Evolutionary conservation across 2,888 invertebrate species (phyloP).

Genomic region (Andrena dorsata): DNA sequence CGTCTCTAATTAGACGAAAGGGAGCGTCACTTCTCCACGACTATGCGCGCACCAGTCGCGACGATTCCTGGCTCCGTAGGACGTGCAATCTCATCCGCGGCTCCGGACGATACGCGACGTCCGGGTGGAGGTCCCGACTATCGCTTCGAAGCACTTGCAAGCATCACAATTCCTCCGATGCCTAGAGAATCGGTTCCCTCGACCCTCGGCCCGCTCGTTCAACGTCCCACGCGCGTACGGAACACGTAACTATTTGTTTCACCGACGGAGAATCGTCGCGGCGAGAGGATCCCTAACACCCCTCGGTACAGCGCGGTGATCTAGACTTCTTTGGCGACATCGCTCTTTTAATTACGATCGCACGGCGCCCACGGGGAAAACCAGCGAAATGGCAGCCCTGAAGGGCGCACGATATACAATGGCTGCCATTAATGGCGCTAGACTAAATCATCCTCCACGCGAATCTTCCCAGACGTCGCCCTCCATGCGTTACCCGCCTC

Average conservation of each 20-base stretch:
- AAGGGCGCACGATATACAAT: conserved; percentile 69
- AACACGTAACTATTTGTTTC: conserved; percentile 29
- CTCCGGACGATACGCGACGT: too few species aligned
- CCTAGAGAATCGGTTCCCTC: too few species aligned
- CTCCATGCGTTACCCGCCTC: conserved; percentile 41
- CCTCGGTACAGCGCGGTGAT: neutral
- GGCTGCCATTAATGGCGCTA: conserved; percentile 66
- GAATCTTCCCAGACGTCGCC: conserved; percentile 19
- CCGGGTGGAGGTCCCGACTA: too few species aligned
- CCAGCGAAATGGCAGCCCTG: conserved; percentile 56
- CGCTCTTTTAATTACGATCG: conserved; percentile 36
- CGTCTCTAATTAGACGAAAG: conserved; percentile 25
- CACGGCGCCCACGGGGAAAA: conserved; percentile 35
- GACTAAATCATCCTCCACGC: conserved; percentile 51
- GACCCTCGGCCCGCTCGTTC: too few species aligned
- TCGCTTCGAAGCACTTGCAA: too few species aligned
- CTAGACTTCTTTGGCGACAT: neutral
- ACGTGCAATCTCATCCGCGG: neutral
- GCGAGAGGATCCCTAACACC: neutral
- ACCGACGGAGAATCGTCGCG: neutral
- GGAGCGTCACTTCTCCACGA: conserved; percentile 44
- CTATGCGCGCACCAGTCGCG: conserved; percentile 50
- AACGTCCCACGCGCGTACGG: too few species aligned
- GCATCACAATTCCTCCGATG: too few species aligned
- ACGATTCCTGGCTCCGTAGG: neutral